A percentile compares a stretch with the other conserved stretches of the same genome.
These are phyloP conservation scores for Nowickia ferox DNA, from an alignment of 2,888 invertebrate genomes.

Conservation along the genomic window DNA sequence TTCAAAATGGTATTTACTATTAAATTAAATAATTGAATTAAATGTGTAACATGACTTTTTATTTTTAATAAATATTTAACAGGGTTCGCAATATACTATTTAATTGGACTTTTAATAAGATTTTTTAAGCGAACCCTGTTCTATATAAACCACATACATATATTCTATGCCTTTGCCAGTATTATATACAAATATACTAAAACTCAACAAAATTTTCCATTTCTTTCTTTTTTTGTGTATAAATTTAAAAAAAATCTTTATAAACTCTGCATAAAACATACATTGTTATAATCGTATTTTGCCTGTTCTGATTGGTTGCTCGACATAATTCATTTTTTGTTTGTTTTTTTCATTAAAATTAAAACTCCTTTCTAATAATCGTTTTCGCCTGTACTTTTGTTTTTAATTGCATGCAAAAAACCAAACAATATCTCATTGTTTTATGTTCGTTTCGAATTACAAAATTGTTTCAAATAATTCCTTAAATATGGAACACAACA, in stretches of 20 bases:
- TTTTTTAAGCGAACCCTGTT: slow-evolving; percentile 12
- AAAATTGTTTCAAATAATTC: slow-evolving; percentile 62
- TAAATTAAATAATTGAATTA: slow-evolving; percentile 30
- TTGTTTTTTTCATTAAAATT: slow-evolving; percentile 24
- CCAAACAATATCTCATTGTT: slow-evolving; percentile 61
- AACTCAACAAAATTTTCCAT: slow-evolving; percentile 76
- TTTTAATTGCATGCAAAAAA: slow-evolving; percentile 61
- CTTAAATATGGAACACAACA: slow-evolving; percentile 27
- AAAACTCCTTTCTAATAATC: slow-evolving; percentile 54
- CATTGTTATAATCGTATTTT: slow-evolving; percentile 72
- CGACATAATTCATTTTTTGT: slow-evolving; percentile 66
- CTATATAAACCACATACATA: neutral
- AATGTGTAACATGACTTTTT: slow-evolving; percentile 37
- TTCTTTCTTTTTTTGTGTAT: slow-evolving; percentile 78
- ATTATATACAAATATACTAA: slow-evolving; percentile 62
- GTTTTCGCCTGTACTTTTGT: slow-evolving; percentile 48
- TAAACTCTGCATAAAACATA: slow-evolving; percentile 45
- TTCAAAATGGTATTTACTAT: slow-evolving; percentile 63
- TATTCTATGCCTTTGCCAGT: slow-evolving; percentile 38
- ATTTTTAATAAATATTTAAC: slow-evolving; percentile 13
- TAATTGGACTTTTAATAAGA: neutral
- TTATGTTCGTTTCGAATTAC: slow-evolving; percentile 59
- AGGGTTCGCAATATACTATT: slow-evolving; percentile 14
- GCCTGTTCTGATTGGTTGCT: slow-evolving; percentile 82
- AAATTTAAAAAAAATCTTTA: slow-evolving; percentile 63